Evolutionary conservation across 2,888 invertebrate species (phyloP), one percentile per base, ranked within the genome.

Genomic region (Notodonta dromedarius): DNA sequence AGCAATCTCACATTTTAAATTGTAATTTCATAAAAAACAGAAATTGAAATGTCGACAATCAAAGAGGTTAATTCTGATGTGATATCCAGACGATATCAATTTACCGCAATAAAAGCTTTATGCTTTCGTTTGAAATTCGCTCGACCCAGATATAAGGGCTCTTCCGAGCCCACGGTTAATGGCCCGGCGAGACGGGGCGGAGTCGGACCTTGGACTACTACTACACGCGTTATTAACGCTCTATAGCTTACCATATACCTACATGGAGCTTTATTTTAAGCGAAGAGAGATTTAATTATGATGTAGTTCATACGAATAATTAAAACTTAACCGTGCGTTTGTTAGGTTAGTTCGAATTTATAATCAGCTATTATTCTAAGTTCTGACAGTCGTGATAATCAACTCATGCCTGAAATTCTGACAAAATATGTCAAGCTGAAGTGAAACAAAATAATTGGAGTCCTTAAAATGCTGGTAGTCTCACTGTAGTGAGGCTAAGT

Each of bases 181-280:
- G 77, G 75, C 71, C 62, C 64, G 76, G 63, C 79, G 75, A 84
- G 87, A 85, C 88, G 52, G 82, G 86, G 84, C 79, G 86, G 83
- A 75, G 81, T 65, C 73, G 56, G 68, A 62, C 85, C 85, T 86
- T 88, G 87, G 82, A 85, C 83, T 74, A 79, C 1, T 35, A 81
- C 65, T 62, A 50, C 64, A 63, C 62, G 61, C 59, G 40, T 74
- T 71, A 69, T 73, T 54, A 44, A 54, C 57, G 56, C 66, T 66
- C 66, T 62, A 61, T 62, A 58, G 61, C 58, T 59, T 66, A 12
- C 24, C 2, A 24, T 24, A n/a, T 16, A n/a, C n/a, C n/a, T n/a
- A 42, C 61, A 57, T 65, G 58, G 54, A 14, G 16, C 16, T 13
- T 39, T 16, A 24, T 54, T 55, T 11, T 40, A n/a, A 40, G 55